Evolutionary conservation across 2,797 vertebrate species (phyloP).

Genomic region (Hylomyscus alleni): DNA sequence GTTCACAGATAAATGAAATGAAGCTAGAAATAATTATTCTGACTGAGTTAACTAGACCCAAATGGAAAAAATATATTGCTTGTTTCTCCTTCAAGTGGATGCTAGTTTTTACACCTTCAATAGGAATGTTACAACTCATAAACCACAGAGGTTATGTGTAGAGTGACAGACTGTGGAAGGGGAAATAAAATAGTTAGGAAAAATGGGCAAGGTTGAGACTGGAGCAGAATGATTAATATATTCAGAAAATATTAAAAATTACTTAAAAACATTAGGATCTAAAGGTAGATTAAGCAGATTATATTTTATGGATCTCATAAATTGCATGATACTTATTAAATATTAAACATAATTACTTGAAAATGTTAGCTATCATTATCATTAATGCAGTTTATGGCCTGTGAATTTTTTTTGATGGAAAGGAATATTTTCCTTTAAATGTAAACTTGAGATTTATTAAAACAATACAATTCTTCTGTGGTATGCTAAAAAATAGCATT

Average conservation of each 20-base stretch:
- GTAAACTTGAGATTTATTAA: constrained; percentile 5
- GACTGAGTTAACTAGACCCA: background rate
- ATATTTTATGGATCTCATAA: background rate
- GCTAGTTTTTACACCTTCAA: background rate
- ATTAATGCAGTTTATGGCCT: constrained; percentile 1
- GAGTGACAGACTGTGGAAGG: too few relatives aligned
- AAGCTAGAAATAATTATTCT: background rate
- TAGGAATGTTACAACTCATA: background rate
- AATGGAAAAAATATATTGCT: background rate
- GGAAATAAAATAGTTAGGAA: background rate
- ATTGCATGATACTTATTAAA: background rate
- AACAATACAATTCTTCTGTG: background rate
- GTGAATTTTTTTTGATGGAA: constrained; percentile 38
- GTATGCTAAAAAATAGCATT: background rate
- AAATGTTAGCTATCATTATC: constrained; percentile 46
- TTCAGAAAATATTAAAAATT: background rate
- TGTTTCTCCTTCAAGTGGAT: background rate
- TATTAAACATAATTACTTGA: constrained; percentile 32
- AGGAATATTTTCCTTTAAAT: constrained; percentile 42
- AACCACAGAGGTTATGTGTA: background rate
- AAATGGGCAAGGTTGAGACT: background rate
- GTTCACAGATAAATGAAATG: background rate
- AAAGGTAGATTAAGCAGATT: background rate
- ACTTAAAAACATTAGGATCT: background rate
- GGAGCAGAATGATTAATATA: background rate